A percentile compares a stretch with the other conserved stretches of the same genome.
Evolutionary conservation across 2,888 invertebrate genomes (phyloP).

Genomic region (Ennomos fuscantarius): DNA sequence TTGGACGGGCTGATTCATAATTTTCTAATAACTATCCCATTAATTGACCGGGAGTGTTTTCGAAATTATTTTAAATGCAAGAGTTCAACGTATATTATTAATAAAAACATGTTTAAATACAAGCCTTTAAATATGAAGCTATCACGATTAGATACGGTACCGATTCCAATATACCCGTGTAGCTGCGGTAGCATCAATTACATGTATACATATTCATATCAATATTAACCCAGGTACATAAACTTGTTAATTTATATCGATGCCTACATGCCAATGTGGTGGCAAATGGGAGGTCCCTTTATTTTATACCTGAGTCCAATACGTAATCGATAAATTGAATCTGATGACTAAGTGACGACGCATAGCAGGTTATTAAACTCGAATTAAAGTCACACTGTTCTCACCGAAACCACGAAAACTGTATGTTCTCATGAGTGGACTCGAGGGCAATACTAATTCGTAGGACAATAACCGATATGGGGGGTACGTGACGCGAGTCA

Average conservation of each 20-base stretch:
- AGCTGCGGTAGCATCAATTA: slow-evolving; percentile 3
- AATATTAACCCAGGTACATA: slow-evolving; percentile 10
- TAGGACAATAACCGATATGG: slow-evolving; percentile 20
- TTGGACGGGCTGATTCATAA: slow-evolving; percentile 26
- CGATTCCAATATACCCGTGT: slow-evolving; percentile 1
- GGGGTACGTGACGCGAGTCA: slow-evolving; percentile 23
- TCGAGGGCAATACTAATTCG: slow-evolving; percentile 59
- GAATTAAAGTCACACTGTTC: slow-evolving; percentile 50
- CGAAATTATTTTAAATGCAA: slow-evolving; percentile 17
- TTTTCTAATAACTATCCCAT: slow-evolving; percentile 27
- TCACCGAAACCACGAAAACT: slow-evolving; percentile 65
- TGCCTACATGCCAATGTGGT: slow-evolving; percentile 27
- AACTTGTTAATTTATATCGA: slow-evolving; percentile 24
- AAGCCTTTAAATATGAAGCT: slow-evolving; percentile 1
- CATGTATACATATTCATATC: slow-evolving; percentile 20
- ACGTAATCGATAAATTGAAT: slow-evolving; percentile 45
- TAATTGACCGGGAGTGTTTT: slow-evolving; percentile 25
- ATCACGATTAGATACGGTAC: neutral
- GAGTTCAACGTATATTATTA: neutral
- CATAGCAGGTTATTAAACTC: slow-evolving; percentile 26
- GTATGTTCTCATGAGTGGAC: slow-evolving; percentile 63
- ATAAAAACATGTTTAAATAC: neutral
- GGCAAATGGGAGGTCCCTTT: slow-evolving; percentile 24
- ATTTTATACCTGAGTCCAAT: slow-evolving; percentile 36
- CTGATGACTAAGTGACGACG: slow-evolving; percentile 11